Evolutionary conservation across 1,140 invertebrate genomes (phyloP), one percentile per base, ranked within the genome.

Genomic region (Bombus turneri): DNA sequence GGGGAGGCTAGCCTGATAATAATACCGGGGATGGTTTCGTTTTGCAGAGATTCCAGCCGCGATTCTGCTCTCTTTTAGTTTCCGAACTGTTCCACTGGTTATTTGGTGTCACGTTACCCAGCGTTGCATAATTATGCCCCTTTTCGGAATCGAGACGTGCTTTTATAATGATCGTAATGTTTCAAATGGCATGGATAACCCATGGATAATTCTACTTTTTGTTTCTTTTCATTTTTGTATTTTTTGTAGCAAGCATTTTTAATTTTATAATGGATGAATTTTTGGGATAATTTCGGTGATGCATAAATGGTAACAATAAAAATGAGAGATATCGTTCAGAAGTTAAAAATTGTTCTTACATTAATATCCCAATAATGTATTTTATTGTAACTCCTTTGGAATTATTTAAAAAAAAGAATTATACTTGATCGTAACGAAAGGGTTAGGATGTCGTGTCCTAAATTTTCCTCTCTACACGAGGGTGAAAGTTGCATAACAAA

Each of bases 401-500:
- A 53, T 53, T 53, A 53, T 53, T 47, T 2, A 0, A 22, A 53
- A 53, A 47, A 53, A 53, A 6, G 47, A 22, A 53, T 53, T 53
- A 53, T 53, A 53, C 6, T 53, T 22, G 59, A 62, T n/a, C 25
- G 28, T 12, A 62, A n/a, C 10, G 47, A 53, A 53, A 6, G 47
- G 47, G 6, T 53, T 53, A 53, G 18, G 6, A 53, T 53, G 47
- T 53, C 47, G 18, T 53, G 47, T 53, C 22, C 64, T 77, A 78
- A 78, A 83, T 62, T 81, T 41, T 71, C 43, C 53, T 43, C 53
- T 22, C 18, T 13, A 28, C 41, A 66, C 13, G 47, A 62, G 62
- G 66, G n/a, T 34, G 85, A 83, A 86, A 64, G 64, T 75, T 79
- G 34, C 28, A 8, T 2, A 71, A 72, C 79, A 59, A 75, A 75